Base-by-base conservation (phyloP, 2,113 vertebrate species). In the Aix galericulata region DNA sequence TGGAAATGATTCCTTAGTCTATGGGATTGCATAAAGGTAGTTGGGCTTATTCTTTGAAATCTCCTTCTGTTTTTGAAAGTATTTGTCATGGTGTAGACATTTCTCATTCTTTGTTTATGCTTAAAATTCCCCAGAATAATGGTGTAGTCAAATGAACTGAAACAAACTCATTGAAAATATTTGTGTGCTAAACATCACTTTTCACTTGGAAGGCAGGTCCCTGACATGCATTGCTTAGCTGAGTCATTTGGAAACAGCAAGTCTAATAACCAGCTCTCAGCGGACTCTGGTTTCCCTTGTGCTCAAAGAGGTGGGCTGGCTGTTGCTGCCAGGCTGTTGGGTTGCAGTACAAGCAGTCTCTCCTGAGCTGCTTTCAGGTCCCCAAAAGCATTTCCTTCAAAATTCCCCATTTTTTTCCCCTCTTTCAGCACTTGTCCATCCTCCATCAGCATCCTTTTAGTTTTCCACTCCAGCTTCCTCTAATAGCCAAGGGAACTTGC, bases 21-120 rank as follows among this genome's bases (percentile, higher is more conserved):
- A 8, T 15, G 18, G 52, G 21, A 8, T 38, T 46, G 27, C 8
- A 27, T 7, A 9, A 46, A 34, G 40, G 3, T 0, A 0, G 82
- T 36, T 48, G 12, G 25, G 7, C 22, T 1, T n/a, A 7, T 31
- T 22, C 52, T 36, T 62, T 40, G 7, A 3, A 8, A 67, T 23
- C 22, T 50, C 25, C 68, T 64, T 59, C 8, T 23, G 12, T 46
- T 80, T n/a, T 5, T 14, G 1, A 62, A 82, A 40, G 17, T 13
- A 22, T 44, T 52, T 73, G 20, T 27, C 6, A 9, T 1, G 1
- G 11, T 4, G 38, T 9, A 29, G 53, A 22, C 26, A 48, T 77
- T 46, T 53, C 29, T 71, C 11, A 20, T 17, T 29, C 27, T 14
- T 29, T 63, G 15, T 48, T 38, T 50, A 63, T 13, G 40, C 5